Base-by-base conservation (phyloP, 2,797 vertebrate genomes). In the Catamblyrhynchus diadema region DNA sequence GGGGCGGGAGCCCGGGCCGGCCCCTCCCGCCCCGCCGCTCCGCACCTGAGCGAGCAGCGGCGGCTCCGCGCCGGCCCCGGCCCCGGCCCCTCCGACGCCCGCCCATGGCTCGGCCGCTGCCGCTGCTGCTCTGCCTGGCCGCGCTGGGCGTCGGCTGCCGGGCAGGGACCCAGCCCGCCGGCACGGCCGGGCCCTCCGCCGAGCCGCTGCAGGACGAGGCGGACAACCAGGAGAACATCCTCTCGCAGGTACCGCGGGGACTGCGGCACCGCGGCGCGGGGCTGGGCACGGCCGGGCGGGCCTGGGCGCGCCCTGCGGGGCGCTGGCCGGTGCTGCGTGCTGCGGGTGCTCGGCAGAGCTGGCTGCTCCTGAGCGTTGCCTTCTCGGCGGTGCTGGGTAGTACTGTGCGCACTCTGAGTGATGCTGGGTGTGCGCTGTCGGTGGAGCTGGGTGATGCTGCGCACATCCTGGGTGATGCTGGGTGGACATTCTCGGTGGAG, bases 211-310 rank as follows among this genome's bases (percentile, higher is more conserved):
- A 97, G 69, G 98, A 98, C 64, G 98, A 98, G 91, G 94, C 93
- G 13, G 98, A 98, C 59, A 98, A 97, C 80, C 98, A 98, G 69
- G 98, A 98, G 83, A 98, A 97, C 97, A 98, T 99, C 90, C 94
- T 99, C 44, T 98, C 98, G 6, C 98, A 99, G 99, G 99, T 99
- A 98, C 73, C 14, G 79, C 47, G 8, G 56, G 32, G 22, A 30
- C n/a, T 20, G 57, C 45, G 6, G 45, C 32, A 7, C 23, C 41
- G 24, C 30, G 25, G 47, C 32, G 56, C 3, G 70, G 3, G 48
- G 41, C 30, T 27, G 67, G 23, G 39, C 47, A 1, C 22, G 28
- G 66, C 32, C 41, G n/a, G 22, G 54, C 2, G 16, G 7, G 39
- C 21, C 62, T 41, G 35, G 2, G 39, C 25, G 61, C 51, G 6